Percentiles rank a stretch among this genome's conserved stretches.
phyloP scores from a whole-genome alignment of 2,797 vertebrate genomes.

The Nannoperca australis region DNA sequence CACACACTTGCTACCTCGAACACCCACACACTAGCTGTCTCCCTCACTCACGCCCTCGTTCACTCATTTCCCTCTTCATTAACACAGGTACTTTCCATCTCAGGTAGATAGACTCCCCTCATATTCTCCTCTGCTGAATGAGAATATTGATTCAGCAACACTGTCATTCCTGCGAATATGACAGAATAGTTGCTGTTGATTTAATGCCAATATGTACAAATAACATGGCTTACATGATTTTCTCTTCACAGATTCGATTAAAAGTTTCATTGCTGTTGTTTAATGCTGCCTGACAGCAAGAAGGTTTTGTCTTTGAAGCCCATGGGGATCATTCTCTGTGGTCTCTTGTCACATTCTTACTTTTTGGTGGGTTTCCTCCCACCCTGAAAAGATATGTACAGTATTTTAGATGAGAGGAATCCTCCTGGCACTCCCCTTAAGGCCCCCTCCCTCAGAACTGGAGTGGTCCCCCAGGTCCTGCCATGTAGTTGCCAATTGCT shows the following conservation, averaged over 20 bases:
- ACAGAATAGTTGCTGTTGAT: slow-evolving; percentile 19
- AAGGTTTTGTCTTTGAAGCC: not conserved
- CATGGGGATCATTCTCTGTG: not conserved
- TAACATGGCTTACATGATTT: not conserved
- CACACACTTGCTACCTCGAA: slow-evolving; percentile 54
- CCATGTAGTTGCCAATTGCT: not conserved
- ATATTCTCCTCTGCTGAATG: slow-evolving; percentile 27
- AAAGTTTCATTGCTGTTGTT: slow-evolving; percentile 14
- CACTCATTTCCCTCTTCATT: slow-evolving; percentile 72
- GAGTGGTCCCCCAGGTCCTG: not conserved
- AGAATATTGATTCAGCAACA: slow-evolving; percentile 30
- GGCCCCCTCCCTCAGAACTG: not conserved
- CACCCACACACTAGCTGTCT: slow-evolving; percentile 62
- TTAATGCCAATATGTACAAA: slow-evolving; percentile 5
- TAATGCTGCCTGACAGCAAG: not conserved
- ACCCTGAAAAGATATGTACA: not conserved
- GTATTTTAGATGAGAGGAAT: not conserved
- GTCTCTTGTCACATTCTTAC: not conserved
- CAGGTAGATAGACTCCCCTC: slow-evolving; percentile 50
- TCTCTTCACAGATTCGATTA: not conserved
- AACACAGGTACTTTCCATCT: slow-evolving; percentile 51
- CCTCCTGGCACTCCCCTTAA: not conserved
- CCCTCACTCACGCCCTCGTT: slow-evolving; percentile 51
- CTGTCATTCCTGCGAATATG: slow-evolving; percentile 28
- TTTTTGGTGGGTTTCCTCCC: not conserved